These are phyloP conservation scores for Cabera pusaria DNA, from an alignment of 2,888 invertebrate species.

Conservation along the genomic window DNA sequence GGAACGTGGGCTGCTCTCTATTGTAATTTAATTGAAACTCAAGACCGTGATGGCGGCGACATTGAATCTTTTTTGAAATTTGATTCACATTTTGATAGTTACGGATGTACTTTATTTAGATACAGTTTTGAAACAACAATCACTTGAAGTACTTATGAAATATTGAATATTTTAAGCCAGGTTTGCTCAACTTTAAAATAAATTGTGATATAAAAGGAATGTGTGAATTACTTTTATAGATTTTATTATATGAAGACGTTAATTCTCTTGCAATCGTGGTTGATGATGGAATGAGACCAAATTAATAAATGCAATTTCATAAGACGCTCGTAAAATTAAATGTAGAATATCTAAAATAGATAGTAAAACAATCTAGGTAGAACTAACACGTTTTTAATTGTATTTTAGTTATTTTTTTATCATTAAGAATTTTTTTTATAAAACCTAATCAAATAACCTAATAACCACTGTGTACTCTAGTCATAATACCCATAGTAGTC, in stretches of 20 bases:
- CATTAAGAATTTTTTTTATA: too few species aligned
- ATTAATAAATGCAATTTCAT: too few species aligned
- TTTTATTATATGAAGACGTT: constrained; percentile 21
- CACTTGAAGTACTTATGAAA: constrained; percentile 50
- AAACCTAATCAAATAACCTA: too few species aligned
- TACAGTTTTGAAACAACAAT: constrained; percentile 64
- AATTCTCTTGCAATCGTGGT: constrained; percentile 23
- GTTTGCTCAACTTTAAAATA: constrained; percentile 40
- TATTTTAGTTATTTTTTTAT: too few species aligned
- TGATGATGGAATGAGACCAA: too few species aligned
- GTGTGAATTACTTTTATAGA: constrained; percentile 37
- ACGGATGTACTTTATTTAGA: constrained; percentile 56
- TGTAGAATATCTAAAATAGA: too few species aligned
- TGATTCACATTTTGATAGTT: constrained; percentile 53
- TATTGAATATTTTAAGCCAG: constrained; percentile 39
- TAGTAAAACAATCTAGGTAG: too few species aligned
- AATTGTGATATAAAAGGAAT: constrained; percentile 36
- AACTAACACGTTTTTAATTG: too few species aligned
- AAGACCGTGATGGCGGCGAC: constrained; percentile 58
- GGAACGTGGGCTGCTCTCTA: constrained; percentile 63
- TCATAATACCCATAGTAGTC: too few species aligned
- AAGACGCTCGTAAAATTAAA: too few species aligned
- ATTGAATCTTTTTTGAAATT: constrained; percentile 69
- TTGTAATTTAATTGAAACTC: constrained; percentile 64
- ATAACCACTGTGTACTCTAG: too few species aligned